phyloP scores from a whole-genome alignment of 2,113 vertebrate species.

The Chionomys nivalis region DNA sequence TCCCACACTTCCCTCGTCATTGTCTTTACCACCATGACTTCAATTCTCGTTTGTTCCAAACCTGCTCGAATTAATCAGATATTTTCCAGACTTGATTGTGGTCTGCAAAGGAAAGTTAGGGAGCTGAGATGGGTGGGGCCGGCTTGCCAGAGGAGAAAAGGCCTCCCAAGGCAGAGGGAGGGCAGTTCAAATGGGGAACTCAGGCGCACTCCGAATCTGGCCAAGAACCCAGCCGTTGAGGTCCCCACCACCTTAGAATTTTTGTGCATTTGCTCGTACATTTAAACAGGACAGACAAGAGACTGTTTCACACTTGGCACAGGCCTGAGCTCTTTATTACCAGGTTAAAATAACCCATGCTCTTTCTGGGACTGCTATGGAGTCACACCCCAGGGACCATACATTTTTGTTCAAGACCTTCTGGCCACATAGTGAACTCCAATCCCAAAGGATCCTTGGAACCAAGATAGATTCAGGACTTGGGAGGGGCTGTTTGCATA shows the following conservation, averaged over 20 bases:
- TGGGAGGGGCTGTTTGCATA: conserved; percentile 44
- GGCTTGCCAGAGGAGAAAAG: not conserved
- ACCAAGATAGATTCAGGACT: not conserved
- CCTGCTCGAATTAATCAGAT: not conserved
- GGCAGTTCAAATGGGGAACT: not conserved
- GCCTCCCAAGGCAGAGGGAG: not conserved
- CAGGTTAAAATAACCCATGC: not conserved
- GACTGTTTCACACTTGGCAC: not conserved
- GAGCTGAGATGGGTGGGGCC: not conserved
- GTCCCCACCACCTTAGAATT: not conserved
- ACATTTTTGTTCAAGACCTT: conserved; percentile 29
- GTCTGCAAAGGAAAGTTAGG: not conserved
- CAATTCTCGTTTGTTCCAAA: not conserved
- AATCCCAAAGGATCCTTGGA: conserved; percentile 14
- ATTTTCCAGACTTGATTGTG: not conserved
- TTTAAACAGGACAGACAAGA: not conserved
- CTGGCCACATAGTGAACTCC: not conserved
- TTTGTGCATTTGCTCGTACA: not conserved
- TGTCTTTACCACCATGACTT: not conserved
- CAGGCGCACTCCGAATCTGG: not conserved
- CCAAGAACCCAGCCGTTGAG: not conserved
- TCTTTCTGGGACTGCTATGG: conserved; percentile 41
- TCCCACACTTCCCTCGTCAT: not conserved
- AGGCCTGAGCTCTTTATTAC: conserved; percentile 29
- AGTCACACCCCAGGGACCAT: not conserved